Conservation (phyloP, 64 coral and sea anemone genomes). For the Dendronephthya gigantea region DNA sequence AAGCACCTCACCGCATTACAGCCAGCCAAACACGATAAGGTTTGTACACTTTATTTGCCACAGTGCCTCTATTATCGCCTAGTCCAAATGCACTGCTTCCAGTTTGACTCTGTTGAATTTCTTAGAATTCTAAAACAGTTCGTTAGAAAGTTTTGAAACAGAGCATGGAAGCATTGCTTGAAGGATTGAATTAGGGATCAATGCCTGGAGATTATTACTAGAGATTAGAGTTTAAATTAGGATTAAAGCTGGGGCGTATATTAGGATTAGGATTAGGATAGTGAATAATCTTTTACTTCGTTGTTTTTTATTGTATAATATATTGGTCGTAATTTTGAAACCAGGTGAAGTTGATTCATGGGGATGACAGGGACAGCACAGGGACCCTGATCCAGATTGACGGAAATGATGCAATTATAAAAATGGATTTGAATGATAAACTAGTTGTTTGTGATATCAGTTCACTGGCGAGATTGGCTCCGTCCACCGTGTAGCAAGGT, state of each 20-base stretch:
- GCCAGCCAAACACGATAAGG: constrained; percentile 84
- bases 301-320: too few relatives aligned
- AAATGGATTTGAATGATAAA: constrained; percentile 61
- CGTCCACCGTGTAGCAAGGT: background rate
- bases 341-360: constrained; percentile 79
- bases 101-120: too few relatives aligned
- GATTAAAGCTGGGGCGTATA: background rate
- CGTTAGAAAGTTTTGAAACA: too few relatives aligned
- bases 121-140: too few relatives aligned
- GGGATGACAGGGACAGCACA: constrained; percentile 66
- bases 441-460: background rate
- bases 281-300: too few relatives aligned
- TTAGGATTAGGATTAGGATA: background rate
- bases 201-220: too few relatives aligned
- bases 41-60: background rate
- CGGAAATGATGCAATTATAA: constrained; percentile 79
- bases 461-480: background rate
- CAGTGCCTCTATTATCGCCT: too few relatives aligned
- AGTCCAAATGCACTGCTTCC: too few relatives aligned
- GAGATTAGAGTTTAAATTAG: background rate
- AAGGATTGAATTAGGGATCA: background rate
- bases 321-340: background rate
- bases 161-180: too few relatives aligned
- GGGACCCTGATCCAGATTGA: constrained; percentile 94
- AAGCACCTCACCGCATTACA: constrained; percentile 61